Base-by-base conservation (phyloP, 2,113 vertebrate genomes). In the Brachyhypopomus occidentalis region DNA sequence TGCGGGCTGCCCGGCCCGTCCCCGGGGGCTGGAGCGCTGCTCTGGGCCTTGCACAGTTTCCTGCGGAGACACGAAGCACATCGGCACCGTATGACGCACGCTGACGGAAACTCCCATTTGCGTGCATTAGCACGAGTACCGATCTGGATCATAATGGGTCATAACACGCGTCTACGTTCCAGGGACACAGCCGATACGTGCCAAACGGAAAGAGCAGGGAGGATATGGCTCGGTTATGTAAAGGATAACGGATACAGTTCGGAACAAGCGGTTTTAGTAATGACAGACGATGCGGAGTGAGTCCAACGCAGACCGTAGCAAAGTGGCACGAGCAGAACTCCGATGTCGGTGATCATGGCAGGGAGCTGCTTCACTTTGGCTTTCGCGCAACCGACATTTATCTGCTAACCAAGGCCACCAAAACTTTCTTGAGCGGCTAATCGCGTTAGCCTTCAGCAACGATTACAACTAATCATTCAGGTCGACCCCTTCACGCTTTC, bases 31-130 rank as follows among this genome's bases (percentile, higher is more conserved):
- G 75, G 74, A 0, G 85, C 69, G 14, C 89, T 79, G 77, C 91
- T 95, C 87, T 93, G 96, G 0, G 94, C 84, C 87, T 95, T 95
- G 79, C 90, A 95, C 73, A 96, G 93, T 83, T 97, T 99, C 91
- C 97, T 99, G 90, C 8, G 74, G 88, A 75, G 82, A 36, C 83
- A 86, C 45, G 73, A 38, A 71, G 1, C 56, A 25, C 3, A 60
- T 27, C 38, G n/a, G 4, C 27, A 60, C 60, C n/a, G 25, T 30
- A 34, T 19, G 0, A 36, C 22, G 25, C 27, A 63, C 58, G 34
- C 48, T 2, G 6, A 58, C 2, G 34, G 45, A 70, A 70, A 70
- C 41, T 41, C 66, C 34, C 7, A 22, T 67, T 16, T 36, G 64
- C 34, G 63, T 19, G 34, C 63, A 66, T 66, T 34, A 1, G 5